Evolutionary conservation across 2,113 vertebrate genomes (phyloP).

Genomic region (Laticauda laticaudata): DNA sequence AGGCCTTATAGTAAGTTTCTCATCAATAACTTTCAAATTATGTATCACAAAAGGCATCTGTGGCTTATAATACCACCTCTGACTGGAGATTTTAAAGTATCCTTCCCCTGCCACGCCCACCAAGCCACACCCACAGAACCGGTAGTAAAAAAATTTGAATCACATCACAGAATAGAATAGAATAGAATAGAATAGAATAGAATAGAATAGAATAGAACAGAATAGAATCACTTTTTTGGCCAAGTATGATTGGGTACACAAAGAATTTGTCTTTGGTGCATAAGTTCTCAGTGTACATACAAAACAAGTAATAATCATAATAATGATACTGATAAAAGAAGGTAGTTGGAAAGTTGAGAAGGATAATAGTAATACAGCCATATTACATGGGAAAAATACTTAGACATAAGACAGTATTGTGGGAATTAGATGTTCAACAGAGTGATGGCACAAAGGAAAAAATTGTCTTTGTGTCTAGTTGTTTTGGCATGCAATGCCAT

Average conservation of each 20-base stretch:
- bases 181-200: too few species aligned
- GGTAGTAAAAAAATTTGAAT: too few species aligned
- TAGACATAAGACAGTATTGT: not conserved
- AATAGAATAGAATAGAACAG: too few species aligned
- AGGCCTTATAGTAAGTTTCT: not conserved
- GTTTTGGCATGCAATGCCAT: not conserved
- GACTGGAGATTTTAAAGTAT: too few species aligned
- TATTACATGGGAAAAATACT: not conserved
- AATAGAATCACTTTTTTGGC: not conserved
- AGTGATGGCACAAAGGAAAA: not conserved
- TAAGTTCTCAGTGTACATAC: not conserved
- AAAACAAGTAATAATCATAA: not conserved
- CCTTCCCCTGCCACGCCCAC: too few species aligned
- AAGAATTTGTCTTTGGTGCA: not conserved
- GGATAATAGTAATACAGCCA: not conserved
- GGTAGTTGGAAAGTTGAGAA: not conserved
- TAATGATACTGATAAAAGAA: not conserved
- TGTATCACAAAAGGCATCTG: not conserved
- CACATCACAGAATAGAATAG: too few species aligned
- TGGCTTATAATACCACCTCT: not conserved
- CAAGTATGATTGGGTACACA: not conserved
- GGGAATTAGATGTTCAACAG: not conserved
- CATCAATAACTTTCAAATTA: not conserved
- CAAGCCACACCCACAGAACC: too few species aligned
- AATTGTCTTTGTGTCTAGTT: too few species aligned